Conservation (phyloP, 1,140 invertebrate species). For the Delia radicum region DNA sequence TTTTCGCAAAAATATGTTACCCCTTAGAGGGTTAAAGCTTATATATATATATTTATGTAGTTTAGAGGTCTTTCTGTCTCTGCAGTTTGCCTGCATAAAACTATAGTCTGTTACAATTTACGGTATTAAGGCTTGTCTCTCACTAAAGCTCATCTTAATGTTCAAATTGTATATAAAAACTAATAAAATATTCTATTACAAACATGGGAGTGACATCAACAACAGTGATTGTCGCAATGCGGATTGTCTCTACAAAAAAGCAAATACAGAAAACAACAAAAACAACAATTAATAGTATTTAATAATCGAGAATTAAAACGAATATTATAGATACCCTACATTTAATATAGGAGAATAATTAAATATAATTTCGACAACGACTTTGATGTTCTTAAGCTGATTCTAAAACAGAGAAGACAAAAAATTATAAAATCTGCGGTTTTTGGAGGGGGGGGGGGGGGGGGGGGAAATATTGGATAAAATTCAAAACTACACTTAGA, state of each 20-base stretch:
- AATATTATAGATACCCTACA: too few species aligned
- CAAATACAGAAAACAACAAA: background rate
- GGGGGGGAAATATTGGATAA: too few species aligned
- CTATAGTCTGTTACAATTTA: background rate
- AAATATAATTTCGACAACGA: too few species aligned
- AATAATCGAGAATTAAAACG: too few species aligned
- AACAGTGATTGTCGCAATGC: background rate
- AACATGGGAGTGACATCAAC: background rate
- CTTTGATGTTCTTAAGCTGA: too few species aligned
- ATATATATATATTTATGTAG: background rate
- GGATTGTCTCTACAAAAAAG: background rate
- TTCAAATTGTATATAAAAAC: background rate
- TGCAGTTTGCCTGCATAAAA: background rate
- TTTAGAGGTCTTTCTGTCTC: background rate
- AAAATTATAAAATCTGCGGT: too few species aligned
- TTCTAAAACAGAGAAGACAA: too few species aligned
- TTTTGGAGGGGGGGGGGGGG: too few species aligned
- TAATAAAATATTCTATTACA: background rate
- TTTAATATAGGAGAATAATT: too few species aligned
- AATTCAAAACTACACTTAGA: too few species aligned
- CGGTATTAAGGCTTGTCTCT: background rate
- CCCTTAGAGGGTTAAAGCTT: background rate
- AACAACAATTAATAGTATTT: too few species aligned
- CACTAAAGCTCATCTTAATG: background rate
- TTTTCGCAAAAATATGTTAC: background rate